Evolutionary conservation across 2,888 invertebrate genomes (phyloP).

Genomic region (Trissolcus japonicus): DNA sequence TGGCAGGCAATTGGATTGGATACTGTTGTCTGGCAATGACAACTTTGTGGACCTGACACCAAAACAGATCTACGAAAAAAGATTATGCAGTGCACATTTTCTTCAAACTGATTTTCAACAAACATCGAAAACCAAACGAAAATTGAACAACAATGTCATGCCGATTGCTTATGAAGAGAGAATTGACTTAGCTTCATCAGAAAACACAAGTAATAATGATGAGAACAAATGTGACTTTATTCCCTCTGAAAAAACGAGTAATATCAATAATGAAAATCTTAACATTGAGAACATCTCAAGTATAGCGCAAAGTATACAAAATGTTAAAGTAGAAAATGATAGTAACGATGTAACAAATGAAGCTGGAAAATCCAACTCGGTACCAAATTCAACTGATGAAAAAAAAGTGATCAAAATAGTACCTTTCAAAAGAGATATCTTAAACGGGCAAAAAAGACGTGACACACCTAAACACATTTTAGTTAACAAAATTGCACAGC

Average conservation of each 20-base stretch:
- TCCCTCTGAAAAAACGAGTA: background rate
- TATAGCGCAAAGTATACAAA: background rate
- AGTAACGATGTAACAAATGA: background rate
- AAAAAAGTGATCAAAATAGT: background rate
- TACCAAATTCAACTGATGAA: background rate
- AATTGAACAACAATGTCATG: constrained; percentile 27
- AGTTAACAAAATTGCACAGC: constrained; percentile 27
- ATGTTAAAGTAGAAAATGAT: constrained; percentile 1
- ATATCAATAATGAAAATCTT: constrained; percentile 30
- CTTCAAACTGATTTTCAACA: constrained; percentile 31
- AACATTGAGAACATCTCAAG: constrained; percentile 21
- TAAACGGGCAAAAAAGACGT: constrained; percentile 12
- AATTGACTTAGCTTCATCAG: background rate
- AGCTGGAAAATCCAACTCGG: background rate
- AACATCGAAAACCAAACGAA: constrained; percentile 15
- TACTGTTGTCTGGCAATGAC: constrained; percentile 36
- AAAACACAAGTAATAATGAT: background rate
- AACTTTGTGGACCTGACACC: constrained; percentile 26
- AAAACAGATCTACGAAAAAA: constrained; percentile 44
- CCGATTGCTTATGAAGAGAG: constrained; percentile 38
- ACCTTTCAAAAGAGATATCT: constrained; percentile 16
- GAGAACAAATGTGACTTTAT: too few relatives aligned
- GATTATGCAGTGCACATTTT: constrained; percentile 40
- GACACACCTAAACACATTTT: constrained; percentile 31
- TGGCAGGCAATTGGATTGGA: constrained; percentile 37